Percentiles rank a stretch among this genome's conserved stretches.
phyloP scores from a whole-genome alignment of 2,888 invertebrate genomes.

The Microplitis deprimator region DNA sequence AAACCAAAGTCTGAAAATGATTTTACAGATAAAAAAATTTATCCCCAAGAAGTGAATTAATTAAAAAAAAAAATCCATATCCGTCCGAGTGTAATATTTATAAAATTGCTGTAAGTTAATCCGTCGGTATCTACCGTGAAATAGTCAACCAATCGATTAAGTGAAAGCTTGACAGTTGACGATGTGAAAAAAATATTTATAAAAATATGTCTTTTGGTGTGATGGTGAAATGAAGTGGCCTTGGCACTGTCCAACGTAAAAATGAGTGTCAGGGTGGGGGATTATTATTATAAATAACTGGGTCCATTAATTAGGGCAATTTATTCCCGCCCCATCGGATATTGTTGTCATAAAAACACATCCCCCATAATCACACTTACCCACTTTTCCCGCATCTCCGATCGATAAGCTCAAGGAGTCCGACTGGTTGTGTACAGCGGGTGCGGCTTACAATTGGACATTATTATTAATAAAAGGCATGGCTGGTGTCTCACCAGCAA shows the following conservation, averaged over 20 bases:
- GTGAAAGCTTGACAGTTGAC: not conserved
- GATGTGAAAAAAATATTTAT: not conserved
- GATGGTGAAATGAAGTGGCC: not conserved
- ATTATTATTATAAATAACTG: not conserved
- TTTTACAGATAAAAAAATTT: too few relatives aligned
- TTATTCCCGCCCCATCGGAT: not conserved
- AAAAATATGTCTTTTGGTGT: not conserved
- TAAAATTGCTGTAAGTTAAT: constrained; percentile 12
- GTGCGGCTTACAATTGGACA: constrained; percentile 33
- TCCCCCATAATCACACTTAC: not conserved
- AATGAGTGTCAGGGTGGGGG: not conserved
- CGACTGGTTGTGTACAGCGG: constrained; percentile 19
- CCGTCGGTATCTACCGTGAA: not conserved
- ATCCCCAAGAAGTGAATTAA: not conserved
- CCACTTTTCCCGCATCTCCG: constrained; percentile 2
- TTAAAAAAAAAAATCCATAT: constrained; percentile 8
- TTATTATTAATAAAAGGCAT: constrained; percentile 11
- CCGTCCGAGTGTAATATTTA: constrained; percentile 32
- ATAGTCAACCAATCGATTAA: constrained; percentile 1
- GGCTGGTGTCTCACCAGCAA: constrained; percentile 24
- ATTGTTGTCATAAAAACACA: not conserved
- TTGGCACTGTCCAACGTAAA: not conserved
- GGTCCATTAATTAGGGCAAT: not conserved
- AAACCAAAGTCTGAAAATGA: not conserved
- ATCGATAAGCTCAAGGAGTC: constrained; percentile 41